Evolutionary conservation across 2,888 invertebrate genomes (phyloP).

Genomic region (Icerya purchasi): DNA sequence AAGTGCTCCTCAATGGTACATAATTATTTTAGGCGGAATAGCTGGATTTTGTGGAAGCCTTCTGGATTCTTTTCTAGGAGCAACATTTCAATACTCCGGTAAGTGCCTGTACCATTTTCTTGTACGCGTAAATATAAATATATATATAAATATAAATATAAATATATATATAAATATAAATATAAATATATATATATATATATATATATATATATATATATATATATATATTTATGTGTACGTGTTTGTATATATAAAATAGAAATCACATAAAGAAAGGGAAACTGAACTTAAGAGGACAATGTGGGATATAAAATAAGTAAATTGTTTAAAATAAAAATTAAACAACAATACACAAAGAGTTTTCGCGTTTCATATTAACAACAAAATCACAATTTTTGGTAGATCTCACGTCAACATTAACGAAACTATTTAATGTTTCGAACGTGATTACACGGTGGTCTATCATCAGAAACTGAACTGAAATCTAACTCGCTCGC

Average conservation of each 20-base stretch:
- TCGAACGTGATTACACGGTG: too few relatives aligned
- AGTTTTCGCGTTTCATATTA: too few relatives aligned
- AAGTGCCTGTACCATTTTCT: constrained; percentile 14
- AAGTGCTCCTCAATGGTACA: constrained; percentile 56
- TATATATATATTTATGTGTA: not conserved
- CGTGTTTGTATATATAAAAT: not conserved
- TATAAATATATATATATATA: not conserved
- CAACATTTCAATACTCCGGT: constrained; percentile 70
- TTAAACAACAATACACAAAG: too few relatives aligned
- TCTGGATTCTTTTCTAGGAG: constrained; percentile 64
- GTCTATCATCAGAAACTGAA: too few relatives aligned
- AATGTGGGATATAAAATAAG: too few relatives aligned
- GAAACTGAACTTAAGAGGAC: too few relatives aligned
- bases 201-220: not conserved
- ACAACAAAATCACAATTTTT: too few relatives aligned
- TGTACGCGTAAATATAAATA: not conserved
- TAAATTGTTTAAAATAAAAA: too few relatives aligned
- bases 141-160: not conserved
- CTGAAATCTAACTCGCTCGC: too few relatives aligned
- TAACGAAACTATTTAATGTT: too few relatives aligned
- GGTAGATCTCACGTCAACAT: too few relatives aligned
- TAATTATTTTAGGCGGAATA: constrained; percentile 45
- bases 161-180: not conserved
- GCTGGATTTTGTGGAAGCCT: constrained; percentile 61
- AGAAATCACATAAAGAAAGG: too few relatives aligned